phyloP scores from a whole-genome alignment of 2,113 vertebrate genomes.

The Genyomyrus donnyi region DNA sequence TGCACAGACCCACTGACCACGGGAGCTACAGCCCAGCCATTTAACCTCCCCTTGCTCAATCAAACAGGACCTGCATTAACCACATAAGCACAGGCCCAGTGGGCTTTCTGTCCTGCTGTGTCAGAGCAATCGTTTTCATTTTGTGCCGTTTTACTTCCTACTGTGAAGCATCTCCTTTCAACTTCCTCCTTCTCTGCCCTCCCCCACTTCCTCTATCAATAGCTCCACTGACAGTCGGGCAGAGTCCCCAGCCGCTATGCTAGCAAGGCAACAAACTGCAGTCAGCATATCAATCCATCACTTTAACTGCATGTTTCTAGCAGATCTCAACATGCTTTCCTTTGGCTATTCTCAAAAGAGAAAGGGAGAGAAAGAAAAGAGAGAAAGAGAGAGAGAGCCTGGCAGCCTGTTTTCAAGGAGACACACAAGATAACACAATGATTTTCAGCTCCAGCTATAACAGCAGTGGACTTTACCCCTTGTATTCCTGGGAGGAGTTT shows the following conservation, averaged over 20 bases:
- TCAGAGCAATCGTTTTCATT: background rate
- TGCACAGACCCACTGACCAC: constrained; percentile 47
- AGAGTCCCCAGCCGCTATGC: background rate
- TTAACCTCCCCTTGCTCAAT: constrained; percentile 67
- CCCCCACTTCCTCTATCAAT: constrained; percentile 1
- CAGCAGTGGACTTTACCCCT: background rate
- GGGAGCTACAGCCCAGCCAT: constrained; percentile 64
- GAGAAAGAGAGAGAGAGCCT: background rate
- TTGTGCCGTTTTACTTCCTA: background rate
- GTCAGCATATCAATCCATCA: background rate
- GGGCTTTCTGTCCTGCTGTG: background rate
- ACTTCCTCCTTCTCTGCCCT: background rate
- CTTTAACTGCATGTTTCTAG: background rate
- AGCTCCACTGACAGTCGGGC: background rate
- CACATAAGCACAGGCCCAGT: constrained; percentile 42
- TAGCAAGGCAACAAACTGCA: background rate
- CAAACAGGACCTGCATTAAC: constrained; percentile 67
- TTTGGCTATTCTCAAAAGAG: background rate
- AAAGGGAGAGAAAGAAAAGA: background rate
- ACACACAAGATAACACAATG: background rate
- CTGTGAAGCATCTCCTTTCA: background rate
- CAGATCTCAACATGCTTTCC: background rate
- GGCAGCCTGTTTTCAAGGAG: background rate
- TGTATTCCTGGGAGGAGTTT: background rate
- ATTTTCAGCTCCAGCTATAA: background rate